Base-by-base conservation (phyloP, 2,797 vertebrate species). In the Enteromius anoplus region DNA sequence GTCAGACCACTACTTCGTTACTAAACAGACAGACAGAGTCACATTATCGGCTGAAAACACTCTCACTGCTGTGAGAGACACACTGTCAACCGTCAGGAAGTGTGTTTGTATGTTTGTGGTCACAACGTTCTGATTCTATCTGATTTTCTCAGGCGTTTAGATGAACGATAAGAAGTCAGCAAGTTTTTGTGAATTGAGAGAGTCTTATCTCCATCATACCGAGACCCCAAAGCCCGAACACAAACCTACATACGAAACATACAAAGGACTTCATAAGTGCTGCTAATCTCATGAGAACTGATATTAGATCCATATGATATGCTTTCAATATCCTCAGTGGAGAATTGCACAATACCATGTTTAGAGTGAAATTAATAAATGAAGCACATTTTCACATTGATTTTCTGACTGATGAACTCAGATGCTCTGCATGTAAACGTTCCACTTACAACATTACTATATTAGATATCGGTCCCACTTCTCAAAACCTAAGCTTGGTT, bases 1-100 rank as follows among this genome's bases (percentile, higher is more conserved):
- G 1, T 69, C 68, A 47, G 17, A 34, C 19, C 26, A 34, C 53
- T 71, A 51, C 47, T 80, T 71, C 23, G 71, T 71, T 80, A 60
- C 51, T 71, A 42, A 80, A 47, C 23, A 47, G 68, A 80, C 68
- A 79, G 42, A 81, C 68, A 72, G 60, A 17, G 60, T 37, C 68
- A 72, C 68, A 71, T 72, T 81, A 62, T 62, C 40, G 17, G 12
- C 26, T n/a, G 53, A 34, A 62, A 71, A 32, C 26, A 47, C 40
- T 14, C 68, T 3, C 14, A 26, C 17, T 71, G 60, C 76, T 65
- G 42, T 34, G 53, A 62, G 9, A n/a, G 10, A 70, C 15, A 51
- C 65, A 37, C 77, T 53, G 10, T 42, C 34, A 58, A 19, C 51
- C 26, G 51, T 70, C 65, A n/a, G 76, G 76, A 66, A 78, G 76